phyloP scores from a whole-genome alignment of 92 coral and sea anemone species.

The Palythoa grandis region DNA sequence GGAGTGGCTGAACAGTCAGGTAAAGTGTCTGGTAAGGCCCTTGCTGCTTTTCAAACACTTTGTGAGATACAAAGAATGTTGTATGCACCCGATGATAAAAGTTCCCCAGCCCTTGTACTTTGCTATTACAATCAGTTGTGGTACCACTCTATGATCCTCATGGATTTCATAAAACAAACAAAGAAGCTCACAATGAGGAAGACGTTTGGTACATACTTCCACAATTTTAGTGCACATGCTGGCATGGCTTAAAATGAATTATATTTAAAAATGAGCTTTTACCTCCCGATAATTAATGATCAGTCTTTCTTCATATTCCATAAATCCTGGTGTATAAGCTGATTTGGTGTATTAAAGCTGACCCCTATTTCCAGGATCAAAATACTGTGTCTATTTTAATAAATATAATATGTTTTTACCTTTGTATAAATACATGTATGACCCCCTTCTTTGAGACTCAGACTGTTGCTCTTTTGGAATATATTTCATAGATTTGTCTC shows the following conservation, averaged over 20 bases:
- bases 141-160: constrained; percentile 58
- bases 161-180: constrained; percentile 38
- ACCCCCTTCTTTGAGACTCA: too few species aligned
- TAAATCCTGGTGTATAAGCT: too few species aligned
- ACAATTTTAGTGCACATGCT: constrained; percentile 53
- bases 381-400: too few species aligned
- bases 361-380: too few species aligned
- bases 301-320: too few species aligned
- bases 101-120: constrained; percentile 55
- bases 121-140: constrained; percentile 63
- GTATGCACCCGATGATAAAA: constrained; percentile 47
- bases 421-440: too few species aligned
- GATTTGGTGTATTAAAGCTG: too few species aligned
- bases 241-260: too few species aligned
- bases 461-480: too few species aligned
- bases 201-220: constrained; percentile 62
- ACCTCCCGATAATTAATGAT: too few species aligned
- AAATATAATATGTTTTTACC: too few species aligned
- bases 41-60: constrained; percentile 52
- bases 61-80: constrained; percentile 61
- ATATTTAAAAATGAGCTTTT: too few species aligned
- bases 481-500: not conserved
- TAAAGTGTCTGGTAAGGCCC: constrained; percentile 42
- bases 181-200: constrained; percentile 62
- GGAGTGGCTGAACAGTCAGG: constrained; percentile 51